These are phyloP conservation scores for Nylanderia fulva DNA, from an alignment of 1,140 invertebrate species.

Conservation along the genomic window DNA sequence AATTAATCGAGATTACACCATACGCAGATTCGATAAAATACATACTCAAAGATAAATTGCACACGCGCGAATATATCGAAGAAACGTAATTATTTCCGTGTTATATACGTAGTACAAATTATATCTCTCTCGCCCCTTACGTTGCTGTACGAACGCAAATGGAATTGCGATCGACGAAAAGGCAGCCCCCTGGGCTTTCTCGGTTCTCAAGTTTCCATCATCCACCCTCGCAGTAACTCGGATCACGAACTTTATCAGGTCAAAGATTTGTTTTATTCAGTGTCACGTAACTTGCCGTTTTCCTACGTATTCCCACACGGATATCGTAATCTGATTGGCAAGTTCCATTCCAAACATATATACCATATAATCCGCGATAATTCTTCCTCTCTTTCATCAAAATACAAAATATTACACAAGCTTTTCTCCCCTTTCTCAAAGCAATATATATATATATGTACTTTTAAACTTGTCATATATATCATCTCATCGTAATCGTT, in stretches of 20 bases:
- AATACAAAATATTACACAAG: conserved; percentile 14
- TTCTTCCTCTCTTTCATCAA: not conserved
- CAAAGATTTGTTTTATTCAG: conserved; percentile 63
- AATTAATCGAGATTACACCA: not conserved
- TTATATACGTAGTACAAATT: not conserved
- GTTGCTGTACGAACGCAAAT: conserved; percentile 41
- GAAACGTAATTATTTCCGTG: conserved; percentile 5
- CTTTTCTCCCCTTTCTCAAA: not conserved
- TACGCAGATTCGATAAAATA: not conserved
- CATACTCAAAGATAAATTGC: not conserved
- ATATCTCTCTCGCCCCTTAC: not conserved
- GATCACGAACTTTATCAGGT: conserved; percentile 62
- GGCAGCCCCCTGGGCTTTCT: not conserved
- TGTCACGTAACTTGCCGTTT: conserved; percentile 56
- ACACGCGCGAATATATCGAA: not conserved
- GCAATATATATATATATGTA: not conserved
- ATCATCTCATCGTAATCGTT: not conserved
- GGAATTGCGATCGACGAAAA: conserved; percentile 57
- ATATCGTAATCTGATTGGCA: conserved; percentile 56
- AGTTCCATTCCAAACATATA: conserved; percentile 49
- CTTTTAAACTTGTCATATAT: not conserved
- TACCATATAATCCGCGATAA: conserved; percentile 39
- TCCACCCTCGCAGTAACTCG: conserved; percentile 41
- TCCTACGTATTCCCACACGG: conserved; percentile 48
- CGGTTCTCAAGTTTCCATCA: conserved; percentile 53